A percentile compares a stretch with the other conserved stretches of the same genome.
These are phyloP conservation scores for Pristionchus maxplancki DNA, from an alignment of 2,888 invertebrate species.

Conservation along the genomic window DNA sequence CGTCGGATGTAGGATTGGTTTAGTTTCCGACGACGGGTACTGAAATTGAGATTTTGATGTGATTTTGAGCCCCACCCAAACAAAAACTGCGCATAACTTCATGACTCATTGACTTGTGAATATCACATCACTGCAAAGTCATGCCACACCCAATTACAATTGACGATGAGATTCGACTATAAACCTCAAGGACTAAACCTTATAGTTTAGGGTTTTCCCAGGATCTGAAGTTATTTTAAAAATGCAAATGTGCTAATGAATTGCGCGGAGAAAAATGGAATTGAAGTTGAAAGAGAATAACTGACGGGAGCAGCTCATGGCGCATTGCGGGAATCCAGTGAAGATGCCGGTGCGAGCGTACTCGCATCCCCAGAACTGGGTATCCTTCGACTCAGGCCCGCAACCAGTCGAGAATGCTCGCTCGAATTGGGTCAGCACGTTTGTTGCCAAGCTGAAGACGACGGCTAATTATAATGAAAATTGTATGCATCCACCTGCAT, in stretches of 20 bases:
- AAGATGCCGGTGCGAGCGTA: conserved; percentile 45
- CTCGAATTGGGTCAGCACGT: conserved; percentile 48
- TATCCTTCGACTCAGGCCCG: not conserved
- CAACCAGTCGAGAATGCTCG: conserved; percentile 24
- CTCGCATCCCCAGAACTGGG: conserved; percentile 43
- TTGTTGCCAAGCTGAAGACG: conserved; percentile 1
- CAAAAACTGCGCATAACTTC: too few relatives aligned
- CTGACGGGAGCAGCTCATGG: conserved; percentile 30
- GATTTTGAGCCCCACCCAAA: not conserved
- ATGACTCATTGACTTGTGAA: not conserved
- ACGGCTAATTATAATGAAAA: not conserved
- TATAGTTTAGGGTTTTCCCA: not conserved
- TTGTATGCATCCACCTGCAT: conserved; percentile 2
- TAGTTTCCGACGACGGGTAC: conserved; percentile 27
- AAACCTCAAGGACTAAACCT: not conserved
- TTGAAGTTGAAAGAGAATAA: not conserved
- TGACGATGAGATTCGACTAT: not conserved
- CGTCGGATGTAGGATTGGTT: not conserved
- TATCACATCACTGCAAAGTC: not conserved
- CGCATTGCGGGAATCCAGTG: conserved; percentile 41
- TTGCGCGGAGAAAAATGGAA: not conserved
- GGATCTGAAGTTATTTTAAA: not conserved
- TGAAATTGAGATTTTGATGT: not conserved
- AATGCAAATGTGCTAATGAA: not conserved
- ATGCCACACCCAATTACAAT: not conserved